Evolutionary conservation across 1,140 invertebrate genomes (phyloP).

Genomic region (Druon quercuslanigerum): DNA sequence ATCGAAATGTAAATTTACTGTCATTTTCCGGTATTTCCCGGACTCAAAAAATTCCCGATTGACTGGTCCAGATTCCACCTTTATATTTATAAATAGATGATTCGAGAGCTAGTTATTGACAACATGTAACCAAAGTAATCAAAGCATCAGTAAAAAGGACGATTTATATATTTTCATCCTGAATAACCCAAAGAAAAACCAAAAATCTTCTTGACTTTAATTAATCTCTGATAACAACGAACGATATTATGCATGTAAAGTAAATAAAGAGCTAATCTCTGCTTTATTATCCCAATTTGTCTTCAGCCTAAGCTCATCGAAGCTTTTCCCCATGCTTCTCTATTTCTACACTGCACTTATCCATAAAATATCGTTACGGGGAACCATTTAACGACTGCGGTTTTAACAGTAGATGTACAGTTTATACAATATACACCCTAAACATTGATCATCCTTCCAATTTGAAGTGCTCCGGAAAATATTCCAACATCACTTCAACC

Average conservation of each 20-base stretch:
- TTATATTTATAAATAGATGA: too few relatives aligned
- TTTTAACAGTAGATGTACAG: constrained; percentile 7
- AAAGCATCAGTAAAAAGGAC: too few relatives aligned
- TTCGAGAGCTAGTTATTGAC: too few relatives aligned
- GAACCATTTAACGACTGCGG: not conserved
- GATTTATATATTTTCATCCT: too few relatives aligned
- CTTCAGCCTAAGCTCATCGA: not conserved
- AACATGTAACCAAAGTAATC: too few relatives aligned
- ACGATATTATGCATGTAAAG: constrained; percentile 13
- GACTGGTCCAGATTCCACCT: too few relatives aligned
- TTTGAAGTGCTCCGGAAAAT: not conserved
- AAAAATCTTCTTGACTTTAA: constrained; percentile 14
- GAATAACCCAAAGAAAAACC: not conserved
- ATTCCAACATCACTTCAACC: not conserved
- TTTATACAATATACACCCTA: constrained; percentile 1
- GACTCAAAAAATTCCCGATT: too few relatives aligned
- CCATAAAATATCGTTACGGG: constrained; percentile 20
- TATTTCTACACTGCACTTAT: constrained; percentile 1
- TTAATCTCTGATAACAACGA: not conserved
- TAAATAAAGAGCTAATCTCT: constrained; percentile 29
- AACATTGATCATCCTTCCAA: not conserved
- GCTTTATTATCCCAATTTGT: constrained; percentile 22
- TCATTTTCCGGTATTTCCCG: too few relatives aligned
- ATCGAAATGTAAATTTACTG: too few relatives aligned
- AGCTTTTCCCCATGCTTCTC: constrained; percentile 7